Conservation (phyloP, 2,113 vertebrate genomes). For the Ailuropoda melanoleuca region DNA sequence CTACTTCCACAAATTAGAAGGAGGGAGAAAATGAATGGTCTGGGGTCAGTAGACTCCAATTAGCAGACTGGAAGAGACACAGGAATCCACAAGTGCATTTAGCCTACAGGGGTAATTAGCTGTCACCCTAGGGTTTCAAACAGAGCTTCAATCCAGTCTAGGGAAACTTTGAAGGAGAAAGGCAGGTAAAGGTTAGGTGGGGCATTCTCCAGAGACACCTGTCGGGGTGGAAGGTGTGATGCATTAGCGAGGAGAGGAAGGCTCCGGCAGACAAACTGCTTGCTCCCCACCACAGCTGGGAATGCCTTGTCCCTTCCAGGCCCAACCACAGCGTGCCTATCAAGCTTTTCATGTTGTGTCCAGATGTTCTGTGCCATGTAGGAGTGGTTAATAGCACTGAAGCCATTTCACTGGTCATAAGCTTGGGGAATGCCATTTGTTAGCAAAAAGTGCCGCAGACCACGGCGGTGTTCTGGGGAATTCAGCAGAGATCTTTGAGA, state of each 20-base stretch:
- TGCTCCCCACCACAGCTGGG: accelerated
- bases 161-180: not conserved
- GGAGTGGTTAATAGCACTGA: not conserved
- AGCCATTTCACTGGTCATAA: not conserved
- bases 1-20: slow-evolving; percentile 30
- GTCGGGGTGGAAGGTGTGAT: not conserved
- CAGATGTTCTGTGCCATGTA: not conserved
- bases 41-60: slow-evolving; percentile 12
- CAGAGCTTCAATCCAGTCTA: not conserved
- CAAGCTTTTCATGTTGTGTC: not conserved
- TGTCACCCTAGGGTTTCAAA: not conserved
- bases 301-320: not conserved
- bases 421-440: not conserved
- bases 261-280: too few species aligned
- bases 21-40: slow-evolving; percentile 31
- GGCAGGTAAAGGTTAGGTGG: not conserved
- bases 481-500: not conserved
- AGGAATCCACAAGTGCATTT: not conserved
- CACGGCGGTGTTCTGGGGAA: not conserved
- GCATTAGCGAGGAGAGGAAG: not conserved
- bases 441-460: not conserved
- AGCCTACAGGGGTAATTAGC: not conserved
- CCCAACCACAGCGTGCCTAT: not conserved
- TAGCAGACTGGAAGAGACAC: not conserved
- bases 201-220: not conserved